These are phyloP conservation scores for Doris montereyensis DNA, from an alignment of 2,888 invertebrate genomes.

Conservation along the genomic window DNA sequence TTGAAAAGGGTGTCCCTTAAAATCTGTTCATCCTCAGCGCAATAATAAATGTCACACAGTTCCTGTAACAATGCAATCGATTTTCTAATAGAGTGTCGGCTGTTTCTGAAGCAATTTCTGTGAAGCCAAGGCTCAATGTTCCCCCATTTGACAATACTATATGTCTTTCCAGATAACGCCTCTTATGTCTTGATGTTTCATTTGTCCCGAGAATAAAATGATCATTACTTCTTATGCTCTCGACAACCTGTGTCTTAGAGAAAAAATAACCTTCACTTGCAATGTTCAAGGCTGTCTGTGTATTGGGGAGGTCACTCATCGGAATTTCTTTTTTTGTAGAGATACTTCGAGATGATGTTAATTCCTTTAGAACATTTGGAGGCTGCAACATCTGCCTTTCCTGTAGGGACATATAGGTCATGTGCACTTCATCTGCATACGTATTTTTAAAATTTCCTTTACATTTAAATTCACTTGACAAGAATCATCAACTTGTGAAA, in stretches of 20 bases:
- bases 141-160: background rate
- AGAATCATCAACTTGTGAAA: too few species aligned
- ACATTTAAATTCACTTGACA: too few species aligned
- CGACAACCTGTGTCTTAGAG: background rate
- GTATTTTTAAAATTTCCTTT: background rate
- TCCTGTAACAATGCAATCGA: background rate
- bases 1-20: background rate
- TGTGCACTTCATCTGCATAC: background rate
- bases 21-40: background rate
- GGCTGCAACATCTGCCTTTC: background rate
- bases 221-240: background rate
- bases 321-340: background rate
- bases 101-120: background rate
- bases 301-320: background rate
- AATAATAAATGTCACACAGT: background rate
- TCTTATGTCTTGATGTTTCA: background rate
- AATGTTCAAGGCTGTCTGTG: background rate
- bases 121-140: background rate
- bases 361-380: background rate
- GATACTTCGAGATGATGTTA: background rate
- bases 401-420: background rate
- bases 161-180: background rate
- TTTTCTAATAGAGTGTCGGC: background rate
- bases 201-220: background rate
- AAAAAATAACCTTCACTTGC: background rate